These are phyloP conservation scores for Saccostrea echinata DNA, from an alignment of 1,140 invertebrate species.

Conservation along the genomic window DNA sequence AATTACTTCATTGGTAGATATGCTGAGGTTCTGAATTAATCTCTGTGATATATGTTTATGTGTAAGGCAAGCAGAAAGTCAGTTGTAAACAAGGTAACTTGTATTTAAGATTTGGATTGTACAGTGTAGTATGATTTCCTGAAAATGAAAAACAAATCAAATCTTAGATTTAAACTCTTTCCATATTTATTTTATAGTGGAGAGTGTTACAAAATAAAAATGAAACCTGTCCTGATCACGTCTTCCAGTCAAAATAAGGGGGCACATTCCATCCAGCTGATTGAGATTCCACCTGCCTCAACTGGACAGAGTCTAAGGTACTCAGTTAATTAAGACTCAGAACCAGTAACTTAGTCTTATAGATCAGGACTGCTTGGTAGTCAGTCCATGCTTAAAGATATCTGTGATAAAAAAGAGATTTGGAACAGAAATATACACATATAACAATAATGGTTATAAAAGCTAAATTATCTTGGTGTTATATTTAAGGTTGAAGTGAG, in stretches of 20 bases:
- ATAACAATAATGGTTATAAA: background rate
- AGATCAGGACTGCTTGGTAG: conserved; percentile 48
- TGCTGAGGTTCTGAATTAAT: too few species aligned
- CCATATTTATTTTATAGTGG: conserved; percentile 80
- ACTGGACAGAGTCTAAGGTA: conserved; percentile 77
- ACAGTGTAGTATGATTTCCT: background rate
- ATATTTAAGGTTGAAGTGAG: background rate
- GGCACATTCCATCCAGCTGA: conserved; percentile 89
- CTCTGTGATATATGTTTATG: too few species aligned
- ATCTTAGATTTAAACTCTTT: background rate
- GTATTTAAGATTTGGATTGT: background rate
- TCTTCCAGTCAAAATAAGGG: conserved; percentile 80
- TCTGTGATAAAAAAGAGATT: background rate
- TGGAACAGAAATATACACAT: background rate
- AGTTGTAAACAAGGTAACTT: too few species aligned
- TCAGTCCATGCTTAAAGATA: conserved; percentile 12
- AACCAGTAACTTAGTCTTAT: background rate
- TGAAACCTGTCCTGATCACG: conserved; percentile 82
- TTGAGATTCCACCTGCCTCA: conserved; percentile 85
- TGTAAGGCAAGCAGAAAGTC: too few species aligned
- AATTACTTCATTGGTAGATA: too few species aligned
- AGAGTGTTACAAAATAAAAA: conserved; percentile 85
- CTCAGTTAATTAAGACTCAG: conserved; percentile 51
- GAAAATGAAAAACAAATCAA: background rate
- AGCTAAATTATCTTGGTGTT: background rate